phyloP scores from a whole-genome alignment of 2,888 invertebrate species.

The Phaonia tiefii region DNA sequence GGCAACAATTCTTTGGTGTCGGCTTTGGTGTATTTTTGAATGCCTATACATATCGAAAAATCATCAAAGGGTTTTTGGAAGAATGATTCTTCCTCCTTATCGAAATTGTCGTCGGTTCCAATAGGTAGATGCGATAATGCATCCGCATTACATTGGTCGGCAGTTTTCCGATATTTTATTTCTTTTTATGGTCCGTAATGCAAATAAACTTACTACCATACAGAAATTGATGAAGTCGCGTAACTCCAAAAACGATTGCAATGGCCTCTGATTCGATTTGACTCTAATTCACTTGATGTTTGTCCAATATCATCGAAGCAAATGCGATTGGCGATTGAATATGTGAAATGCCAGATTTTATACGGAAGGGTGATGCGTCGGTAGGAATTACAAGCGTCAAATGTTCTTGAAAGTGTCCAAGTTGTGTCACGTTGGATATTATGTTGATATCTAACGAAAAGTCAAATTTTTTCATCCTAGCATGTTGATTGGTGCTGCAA shows the following conservation, averaged over 20 bases:
- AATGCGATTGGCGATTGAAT: constrained; percentile 74
- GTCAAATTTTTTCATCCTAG: constrained; percentile 51
- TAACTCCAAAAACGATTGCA: constrained; percentile 24
- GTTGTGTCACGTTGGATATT: constrained; percentile 48
- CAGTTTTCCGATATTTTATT: constrained; percentile 52
- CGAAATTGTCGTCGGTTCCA: constrained; percentile 50
- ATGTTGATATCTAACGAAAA: constrained; percentile 47
- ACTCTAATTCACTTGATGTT: constrained; percentile 34
- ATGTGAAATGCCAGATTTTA: constrained; percentile 53
- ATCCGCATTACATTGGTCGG: constrained; percentile 62
- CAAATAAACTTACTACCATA: no score
- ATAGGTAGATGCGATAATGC: constrained; percentile 60
- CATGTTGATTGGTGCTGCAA: constrained; percentile 45
- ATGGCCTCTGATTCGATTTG: constrained; percentile 39
- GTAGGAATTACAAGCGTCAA: constrained; percentile 49
- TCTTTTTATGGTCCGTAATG: constrained; percentile 46
- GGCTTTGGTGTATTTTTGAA: constrained; percentile 2
- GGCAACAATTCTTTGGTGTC: no score
- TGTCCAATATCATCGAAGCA: constrained; percentile 55
- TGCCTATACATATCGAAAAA: constrained; percentile 8
- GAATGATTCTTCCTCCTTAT: constrained; percentile 42
- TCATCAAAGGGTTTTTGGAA: constrained; percentile 29
- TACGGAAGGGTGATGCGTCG: constrained; percentile 48
- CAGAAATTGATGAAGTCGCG: constrained; percentile 46
- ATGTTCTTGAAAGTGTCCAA: constrained; percentile 49